Base-by-base conservation (phyloP, 2,888 invertebrate genomes). In the Xestobium rufovillosum region DNA sequence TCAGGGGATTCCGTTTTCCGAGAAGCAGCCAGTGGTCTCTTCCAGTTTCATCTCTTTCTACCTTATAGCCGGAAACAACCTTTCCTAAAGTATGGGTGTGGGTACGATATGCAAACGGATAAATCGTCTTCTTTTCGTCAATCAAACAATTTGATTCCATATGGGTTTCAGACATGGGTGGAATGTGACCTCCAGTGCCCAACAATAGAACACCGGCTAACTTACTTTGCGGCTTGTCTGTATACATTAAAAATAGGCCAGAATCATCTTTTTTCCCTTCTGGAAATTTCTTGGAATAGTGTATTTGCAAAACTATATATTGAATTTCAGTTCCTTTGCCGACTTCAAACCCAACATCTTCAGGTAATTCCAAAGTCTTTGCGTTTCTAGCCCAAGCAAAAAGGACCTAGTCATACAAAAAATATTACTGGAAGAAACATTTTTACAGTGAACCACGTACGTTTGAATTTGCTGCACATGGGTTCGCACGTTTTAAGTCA, bases 301-400 rank as follows among this genome's bases (percentile, higher is more conserved):
- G 66, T 1, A 97, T 86, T 70, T 97, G 97, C 23, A 98, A 68
- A 0, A 96, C 94, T 36, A 97, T 70, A 61, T 92, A 94, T 53
- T 86, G 80, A 45, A 92, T 85, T 8, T 76, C 72, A 0, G 91
- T 85, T 39, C 78, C 75, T 36, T 76, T 77, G 4, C 96, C 96
- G 30, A 96, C 83, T 63, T 84, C 84, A 63, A 96, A 97, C 1
- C 92, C 97, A 4, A 97, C 94, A 42, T 81, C 87, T 32, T 80
- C 66, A 0, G 95, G 95, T 32, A 95, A 66, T 28, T 75, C 66
- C 3, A 95, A 68, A 35, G 76, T 75, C 0, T 90, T 90, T 0
- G 95, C 94, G 60, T 94, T 89, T 49, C 86, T 73, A 2, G 92
- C 95, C 94, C 94, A 96, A 0, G 94, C 94, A 63, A 94, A 95